Evolutionary conservation across 2,797 vertebrate species (phyloP), one percentile per base, ranked within the genome.

Genomic region (Hafferia zeledoni): DNA sequence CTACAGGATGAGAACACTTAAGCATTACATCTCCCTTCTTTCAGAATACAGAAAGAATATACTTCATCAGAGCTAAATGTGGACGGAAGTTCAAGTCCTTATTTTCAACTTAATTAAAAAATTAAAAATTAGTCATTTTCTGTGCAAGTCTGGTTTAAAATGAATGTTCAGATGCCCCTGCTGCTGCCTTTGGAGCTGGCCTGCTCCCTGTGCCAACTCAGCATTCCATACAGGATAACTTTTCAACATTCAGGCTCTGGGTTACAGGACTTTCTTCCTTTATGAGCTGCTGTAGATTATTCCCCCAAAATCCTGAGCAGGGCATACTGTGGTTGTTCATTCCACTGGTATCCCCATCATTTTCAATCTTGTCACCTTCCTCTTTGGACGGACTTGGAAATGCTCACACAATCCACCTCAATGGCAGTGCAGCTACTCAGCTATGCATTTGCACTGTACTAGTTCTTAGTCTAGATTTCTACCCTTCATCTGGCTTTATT

Each of bases 61-160:
- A 28, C 47, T 61, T 86, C 3, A 28, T 47, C 35, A 86, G 44
- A 83, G 28, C 12, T 83, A 83, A 57, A 61, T 22, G 14, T 17
- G 16, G 37, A 53, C 61, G n/a, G 41, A 72, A 80, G 65, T 68
- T 44, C 17, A 84, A 60, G 7, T 47, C 24, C 17, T 70, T 63
- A 50, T 39, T 41, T 80, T 60, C 43, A 72, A 68, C 6, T 71
- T 77, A 37, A 20, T 67, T 53, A 1, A 18, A 55, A n/a, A 4
- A 5, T 4, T 1, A 11, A 33, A 41, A 23, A 12, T 2, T 14
- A n/a, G 31, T 30, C 0, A 19, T 72, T 68, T 80, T 8, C 31
- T 59, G 18, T 44, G 20, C 27, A 59, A 77, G 31, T 61, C 39
- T 37, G 56, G 23, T 31, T 31, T 75, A 23, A 68, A 83, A 77